Base-by-base conservation (phyloP, 2,888 invertebrate genomes). In the Ptilodon capucinus region DNA sequence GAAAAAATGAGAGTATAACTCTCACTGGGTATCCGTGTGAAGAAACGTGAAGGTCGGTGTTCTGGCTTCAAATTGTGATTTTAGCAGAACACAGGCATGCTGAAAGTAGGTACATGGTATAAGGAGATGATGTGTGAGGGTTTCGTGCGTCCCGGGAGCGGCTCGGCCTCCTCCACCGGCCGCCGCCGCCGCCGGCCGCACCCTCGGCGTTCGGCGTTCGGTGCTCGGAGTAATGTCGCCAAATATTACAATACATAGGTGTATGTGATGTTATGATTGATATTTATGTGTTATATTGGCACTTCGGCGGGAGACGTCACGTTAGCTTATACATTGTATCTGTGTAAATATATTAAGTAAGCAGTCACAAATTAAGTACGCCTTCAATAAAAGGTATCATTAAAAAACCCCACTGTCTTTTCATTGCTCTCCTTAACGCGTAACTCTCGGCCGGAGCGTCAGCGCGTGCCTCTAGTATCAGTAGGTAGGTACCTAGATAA, bases 271-370 rank as follows among this genome's bases (percentile, higher is more conserved):
- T 75, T 71, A 71, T 60, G 64, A 66, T 73, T 60, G 64, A 66
- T 73, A 71, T 72, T 67, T 68, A 69, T 64, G 64, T 57, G 60
- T 60, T 63, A 55, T 61, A 19, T 44, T 42, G 48, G 48, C 52
- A 52, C 57, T 57, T 49, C 53, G 53, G 55, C 54, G 63, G 44
- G 46, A 30, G 18, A 34, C 48, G 46, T 34, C 51, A 40, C 48
- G 45, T 46, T 63, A 65, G 55, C 52, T 48, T 54, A 62, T 64
- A 69, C 39, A 39, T 16, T 67, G 59, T 71, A 65, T 71, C 67
- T 71, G 57, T 84, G 86, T 86, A 86, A 80, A 86, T 86, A 86
- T 86, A 84, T 76, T 73, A 71, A 44, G 30, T 66, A 70, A 66
- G 64, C 45, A 44, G 67, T 60, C 63, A 64, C 66, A 40, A 36